These are phyloP conservation scores for Dolichopus griseipennis DNA, from an alignment of 2,888 invertebrate genomes.

Conservation along the genomic window DNA sequence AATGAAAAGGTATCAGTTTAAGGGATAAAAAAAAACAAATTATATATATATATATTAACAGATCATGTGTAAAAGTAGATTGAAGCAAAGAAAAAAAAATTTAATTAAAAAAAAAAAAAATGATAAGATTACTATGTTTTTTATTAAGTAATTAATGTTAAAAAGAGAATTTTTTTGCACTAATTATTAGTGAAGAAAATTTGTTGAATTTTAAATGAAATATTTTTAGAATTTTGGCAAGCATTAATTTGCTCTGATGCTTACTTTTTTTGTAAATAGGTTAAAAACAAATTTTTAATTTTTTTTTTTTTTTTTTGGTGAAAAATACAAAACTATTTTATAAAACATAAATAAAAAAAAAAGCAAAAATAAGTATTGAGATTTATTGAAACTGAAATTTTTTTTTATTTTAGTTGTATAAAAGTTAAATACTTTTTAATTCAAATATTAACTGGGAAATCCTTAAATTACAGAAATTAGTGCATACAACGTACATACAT, in stretches of 20 bases:
- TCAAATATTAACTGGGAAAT: too few relatives aligned
- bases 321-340: constrained; percentile 6
- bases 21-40: neutral
- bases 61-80: neutral
- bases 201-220: constrained; percentile 3
- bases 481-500: too few relatives aligned
- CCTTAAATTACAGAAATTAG: too few relatives aligned
- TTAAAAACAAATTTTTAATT: neutral
- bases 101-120: neutral
- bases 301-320: neutral
- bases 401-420: neutral
- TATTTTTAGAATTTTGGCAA: constrained; percentile 1
- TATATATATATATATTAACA: neutral
- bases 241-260: neutral
- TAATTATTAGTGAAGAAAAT: neutral
- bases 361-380: neutral
- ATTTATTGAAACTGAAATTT: neutral
- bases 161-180: neutral
- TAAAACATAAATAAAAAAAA: neutral
- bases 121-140: neutral
- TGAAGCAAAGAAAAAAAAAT: neutral
- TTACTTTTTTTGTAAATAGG: constrained; percentile 1
- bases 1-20: constrained; percentile 50
- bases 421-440: too few relatives aligned
- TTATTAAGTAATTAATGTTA: constrained; percentile 1